phyloP scores from a whole-genome alignment of 30 jellyfish, hydroid and myxozoan genomes.

The Mastigias papua region DNA sequence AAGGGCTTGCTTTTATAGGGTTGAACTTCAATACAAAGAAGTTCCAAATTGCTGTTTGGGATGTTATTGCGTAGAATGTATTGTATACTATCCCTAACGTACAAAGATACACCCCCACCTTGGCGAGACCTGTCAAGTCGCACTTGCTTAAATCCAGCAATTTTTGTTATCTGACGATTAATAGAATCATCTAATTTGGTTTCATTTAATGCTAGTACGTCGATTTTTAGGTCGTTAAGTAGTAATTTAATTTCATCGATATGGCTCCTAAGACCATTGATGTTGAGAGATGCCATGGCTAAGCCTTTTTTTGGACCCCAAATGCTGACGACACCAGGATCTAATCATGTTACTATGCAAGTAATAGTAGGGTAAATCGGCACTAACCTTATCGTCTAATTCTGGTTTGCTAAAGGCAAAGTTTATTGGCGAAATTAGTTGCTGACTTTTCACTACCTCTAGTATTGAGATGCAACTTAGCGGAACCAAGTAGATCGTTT shows the following conservation, averaged over 20 bases:
- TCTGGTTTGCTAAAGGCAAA: conserved; percentile 4
- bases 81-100: no score
- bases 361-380: neutral
- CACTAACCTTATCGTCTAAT: conserved; percentile 1
- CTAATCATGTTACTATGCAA: neutral
- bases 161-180: neutral
- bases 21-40: no score
- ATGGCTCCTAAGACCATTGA: neutral
- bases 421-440: neutral
- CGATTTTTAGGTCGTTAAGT: neutral
- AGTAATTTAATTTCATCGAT: neutral
- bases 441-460: neutral
- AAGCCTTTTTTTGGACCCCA: neutral
- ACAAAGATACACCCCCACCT: no score
- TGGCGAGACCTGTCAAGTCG: no score
- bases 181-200: neutral
- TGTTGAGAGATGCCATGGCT: conserved; percentile 1
- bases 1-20: no score
- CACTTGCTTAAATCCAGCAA: no score
- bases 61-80: no score
- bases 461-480: neutral
- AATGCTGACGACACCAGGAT: neutral
- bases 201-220: neutral
- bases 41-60: no score
- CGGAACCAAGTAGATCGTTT: neutral